Base-by-base conservation (phyloP, 2,888 invertebrate species). In the Antitype chi region DNA sequence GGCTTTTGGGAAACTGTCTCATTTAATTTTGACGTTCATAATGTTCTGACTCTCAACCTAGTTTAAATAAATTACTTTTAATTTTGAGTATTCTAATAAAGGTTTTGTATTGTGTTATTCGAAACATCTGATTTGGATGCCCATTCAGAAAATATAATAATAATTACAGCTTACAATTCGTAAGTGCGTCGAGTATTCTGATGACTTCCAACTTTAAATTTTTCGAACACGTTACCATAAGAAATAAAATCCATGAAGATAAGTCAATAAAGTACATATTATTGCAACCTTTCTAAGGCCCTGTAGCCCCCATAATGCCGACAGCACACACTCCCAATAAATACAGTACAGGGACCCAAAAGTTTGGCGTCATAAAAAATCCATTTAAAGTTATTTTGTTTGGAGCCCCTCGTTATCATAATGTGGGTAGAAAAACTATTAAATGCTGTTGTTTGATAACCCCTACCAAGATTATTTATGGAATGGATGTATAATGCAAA, bases 291-390 rank as follows among this genome's bases (percentile, higher is more conserved):
- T 59, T n/a, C 43, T 62, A 62, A 57, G 47, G 28, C 25, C 7
- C 7, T 28, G n/a, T 59, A n/a, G 67, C 25, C 66, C 52, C 64
- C n/a, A 66, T 49, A 76, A 69, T 71, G 64, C 49, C 59, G 64
- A 53, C 49, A 71, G 80, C 80, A 86, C 73, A 80, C 67, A 68
- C 43, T 73, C 38, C 57, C 75, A 76, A 89, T 88, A 89, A 86
- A 89, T 87, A 87, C 70, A 80, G 71, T 74, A 82, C 78, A 64
- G 47, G 71, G 82, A 71, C 89, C 90, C 87, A 76, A 90, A 90
- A 90, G 70, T 87, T 89, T 63, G 15, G 59, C 49, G 80, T 83
- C 87, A 88, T 90, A 88, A 88, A 89, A 90, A 87, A 87, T 80
- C 81, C 80, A 89, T 90, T 90, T 84, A 78, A 87, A 89, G 81